Conservation (phyloP, 2,888 invertebrate genomes). For the Drosophila mimetica region DNA sequence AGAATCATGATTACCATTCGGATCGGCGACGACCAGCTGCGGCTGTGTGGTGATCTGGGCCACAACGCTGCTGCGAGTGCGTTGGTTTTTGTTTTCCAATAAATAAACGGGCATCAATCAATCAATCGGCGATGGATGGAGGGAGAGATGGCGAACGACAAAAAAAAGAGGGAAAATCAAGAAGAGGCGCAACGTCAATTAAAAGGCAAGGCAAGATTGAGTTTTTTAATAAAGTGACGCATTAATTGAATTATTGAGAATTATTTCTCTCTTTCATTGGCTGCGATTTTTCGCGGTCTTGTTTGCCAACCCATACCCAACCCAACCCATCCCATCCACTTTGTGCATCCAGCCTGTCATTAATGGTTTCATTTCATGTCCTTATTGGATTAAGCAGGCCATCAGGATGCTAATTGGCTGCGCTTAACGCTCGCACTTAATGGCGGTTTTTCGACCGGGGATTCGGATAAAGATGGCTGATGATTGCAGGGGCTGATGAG, state of each 20-base stretch:
- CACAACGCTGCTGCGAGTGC: slow-evolving; percentile 85
- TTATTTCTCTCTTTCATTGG: slow-evolving; percentile 51
- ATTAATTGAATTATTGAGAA: slow-evolving; percentile 77
- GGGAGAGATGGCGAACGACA: neutral
- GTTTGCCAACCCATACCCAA: too few relatives aligned
- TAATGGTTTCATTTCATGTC: slow-evolving; percentile 69
- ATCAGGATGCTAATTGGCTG: slow-evolving; percentile 69
- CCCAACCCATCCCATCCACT: neutral
- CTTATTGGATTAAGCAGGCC: slow-evolving; percentile 73
- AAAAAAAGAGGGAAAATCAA: slow-evolving; percentile 34
- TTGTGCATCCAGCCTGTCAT: slow-evolving; percentile 51
- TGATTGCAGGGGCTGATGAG: neutral
- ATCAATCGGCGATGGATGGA: neutral
- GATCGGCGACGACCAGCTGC: slow-evolving; percentile 87
- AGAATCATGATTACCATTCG: slow-evolving; percentile 93
- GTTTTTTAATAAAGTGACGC: slow-evolving; percentile 75
- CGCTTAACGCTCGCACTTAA: slow-evolving; percentile 53
- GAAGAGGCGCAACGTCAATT: slow-evolving; percentile 68
- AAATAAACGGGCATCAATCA: slow-evolving; percentile 20
- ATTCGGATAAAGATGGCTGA: neutral
- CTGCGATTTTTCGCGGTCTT: neutral
- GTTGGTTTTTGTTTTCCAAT: neutral
- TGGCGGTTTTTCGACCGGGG: slow-evolving; percentile 5
- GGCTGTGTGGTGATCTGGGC: slow-evolving; percentile 86
- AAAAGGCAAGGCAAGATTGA: slow-evolving; percentile 66